Percentiles rank a stretch among this genome's conserved stretches.
Evolutionary conservation across 2,113 vertebrate genomes (phyloP).

Genomic region (Aspiorhynchus laticeps): DNA sequence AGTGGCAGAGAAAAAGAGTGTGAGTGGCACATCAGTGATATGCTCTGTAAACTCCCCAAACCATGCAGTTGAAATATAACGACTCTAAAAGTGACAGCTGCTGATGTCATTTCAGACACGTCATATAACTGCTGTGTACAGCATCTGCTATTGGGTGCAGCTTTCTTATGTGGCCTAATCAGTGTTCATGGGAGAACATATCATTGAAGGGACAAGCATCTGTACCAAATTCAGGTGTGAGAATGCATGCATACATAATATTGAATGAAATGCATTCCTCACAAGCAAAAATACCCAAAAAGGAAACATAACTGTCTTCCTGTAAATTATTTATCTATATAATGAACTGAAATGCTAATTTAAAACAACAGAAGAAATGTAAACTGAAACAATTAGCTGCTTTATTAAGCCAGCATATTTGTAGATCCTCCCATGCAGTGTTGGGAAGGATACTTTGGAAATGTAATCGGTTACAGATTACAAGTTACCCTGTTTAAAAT

Average conservation of each 20-base stretch:
- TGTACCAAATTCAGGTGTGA: neutral
- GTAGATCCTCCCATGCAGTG: neutral
- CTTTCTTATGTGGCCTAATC: neutral
- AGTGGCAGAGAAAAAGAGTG: neutral
- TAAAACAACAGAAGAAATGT: neutral
- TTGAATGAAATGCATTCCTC: neutral
- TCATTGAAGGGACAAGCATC: neutral
- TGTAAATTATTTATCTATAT: neutral
- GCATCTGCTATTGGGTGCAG: neutral
- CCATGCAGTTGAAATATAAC: neutral
- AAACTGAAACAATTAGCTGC: neutral
- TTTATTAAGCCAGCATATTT: neutral
- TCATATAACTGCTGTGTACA: neutral
- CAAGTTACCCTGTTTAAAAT: too few relatives aligned
- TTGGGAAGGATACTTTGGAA: too few relatives aligned
- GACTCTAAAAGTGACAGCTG: neutral
- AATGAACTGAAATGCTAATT: neutral
- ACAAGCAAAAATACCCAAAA: neutral
- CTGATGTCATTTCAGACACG: neutral
- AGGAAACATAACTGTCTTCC: neutral
- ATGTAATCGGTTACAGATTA: too few relatives aligned
- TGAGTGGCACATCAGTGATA: neutral
- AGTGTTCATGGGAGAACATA: neutral
- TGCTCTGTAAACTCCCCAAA: neutral
- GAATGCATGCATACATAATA: slow-evolving; percentile 5